Evolutionary conservation across 2,797 vertebrate species (phyloP), one percentile per base, ranked within the genome.

Genomic region (Sorex maritimensis): DNA sequence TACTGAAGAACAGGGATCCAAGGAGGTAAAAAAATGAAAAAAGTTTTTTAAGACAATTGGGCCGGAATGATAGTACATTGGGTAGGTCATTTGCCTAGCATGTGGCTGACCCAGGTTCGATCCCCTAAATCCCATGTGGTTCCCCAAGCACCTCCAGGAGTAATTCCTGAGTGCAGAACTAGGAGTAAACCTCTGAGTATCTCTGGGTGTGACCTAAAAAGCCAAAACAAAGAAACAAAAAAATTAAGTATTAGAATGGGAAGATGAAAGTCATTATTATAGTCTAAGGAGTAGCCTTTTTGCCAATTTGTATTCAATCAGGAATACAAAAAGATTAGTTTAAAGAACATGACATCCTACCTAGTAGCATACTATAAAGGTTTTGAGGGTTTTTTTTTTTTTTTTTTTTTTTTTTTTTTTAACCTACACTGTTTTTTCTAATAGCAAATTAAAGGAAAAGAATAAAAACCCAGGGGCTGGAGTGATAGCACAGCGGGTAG

Each of bases 11-110:
- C 96, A 78, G 0, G 97, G 68, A 24, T 92, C 95, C 38, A 86
- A 92, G 74, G 94, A 97, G 96, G 97, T 97, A 95, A 97, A 81
- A 26, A 85, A 81, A 81, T 73, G 19, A 21, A 69, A 41, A 44
- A 81, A 78, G 19, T 72, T 71, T 71, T 30, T 68, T 19, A 26
- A 49, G 61, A 30, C 46, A 44, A 44, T 44, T 7, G 41, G 41
- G 41, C 41, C 41, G 5, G 7, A 44, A 7, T 44, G 41, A 44
- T 55, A 15, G 17, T 14, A 55, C 3, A 67, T 21, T 8, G 88
- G 80, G 19, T 6, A 23, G 83, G 12, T 13, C 17, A 28, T 78
- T 55, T 55, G 13, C 52, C 52, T 55, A 14, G 11, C 52, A 55
- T 14, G 52, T 17, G 17, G 17, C 13, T 4, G 52, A 17, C 17